These are phyloP conservation scores for Noctua janthe DNA, from an alignment of 2,888 invertebrate genomes.

Conservation along the genomic window DNA sequence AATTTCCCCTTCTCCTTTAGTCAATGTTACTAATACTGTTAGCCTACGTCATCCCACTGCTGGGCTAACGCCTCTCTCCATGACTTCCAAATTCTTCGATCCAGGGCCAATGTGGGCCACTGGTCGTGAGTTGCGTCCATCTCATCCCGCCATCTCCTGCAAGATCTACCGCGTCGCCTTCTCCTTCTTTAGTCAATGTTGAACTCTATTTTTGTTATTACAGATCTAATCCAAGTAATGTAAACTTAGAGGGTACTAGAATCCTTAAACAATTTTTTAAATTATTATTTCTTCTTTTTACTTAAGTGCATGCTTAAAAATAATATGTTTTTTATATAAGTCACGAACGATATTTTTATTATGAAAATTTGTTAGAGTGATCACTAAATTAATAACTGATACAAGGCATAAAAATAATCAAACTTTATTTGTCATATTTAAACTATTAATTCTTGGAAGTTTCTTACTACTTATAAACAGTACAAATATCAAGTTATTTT, in stretches of 20 bases:
- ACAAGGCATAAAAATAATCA: neutral
- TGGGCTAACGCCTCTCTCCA: too few relatives aligned
- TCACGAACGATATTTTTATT: neutral
- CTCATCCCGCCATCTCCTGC: too few relatives aligned
- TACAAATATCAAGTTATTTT: constrained; percentile 8
- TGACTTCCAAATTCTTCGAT: too few relatives aligned
- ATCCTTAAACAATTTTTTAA: neutral
- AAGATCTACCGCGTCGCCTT: too few relatives aligned
- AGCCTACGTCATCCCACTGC: too few relatives aligned
- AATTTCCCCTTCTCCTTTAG: neutral
- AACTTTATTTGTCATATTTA: neutral
- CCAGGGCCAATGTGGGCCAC: too few relatives aligned
- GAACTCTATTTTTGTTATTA: neutral
- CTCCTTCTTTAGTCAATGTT: neutral
- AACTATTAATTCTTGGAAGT: too few relatives aligned
- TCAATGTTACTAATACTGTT: neutral
- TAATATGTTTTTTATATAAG: neutral
- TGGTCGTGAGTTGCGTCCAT: too few relatives aligned
- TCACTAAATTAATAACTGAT: neutral
- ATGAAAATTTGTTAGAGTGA: neutral
- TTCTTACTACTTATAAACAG: neutral
- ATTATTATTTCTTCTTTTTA: neutral
- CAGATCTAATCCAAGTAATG: neutral
- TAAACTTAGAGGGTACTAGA: neutral
- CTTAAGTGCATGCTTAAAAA: neutral